These are phyloP conservation scores for Ginglymostoma cirratum DNA, from an alignment of 2,113 vertebrate species.

Conservation along the genomic window DNA sequence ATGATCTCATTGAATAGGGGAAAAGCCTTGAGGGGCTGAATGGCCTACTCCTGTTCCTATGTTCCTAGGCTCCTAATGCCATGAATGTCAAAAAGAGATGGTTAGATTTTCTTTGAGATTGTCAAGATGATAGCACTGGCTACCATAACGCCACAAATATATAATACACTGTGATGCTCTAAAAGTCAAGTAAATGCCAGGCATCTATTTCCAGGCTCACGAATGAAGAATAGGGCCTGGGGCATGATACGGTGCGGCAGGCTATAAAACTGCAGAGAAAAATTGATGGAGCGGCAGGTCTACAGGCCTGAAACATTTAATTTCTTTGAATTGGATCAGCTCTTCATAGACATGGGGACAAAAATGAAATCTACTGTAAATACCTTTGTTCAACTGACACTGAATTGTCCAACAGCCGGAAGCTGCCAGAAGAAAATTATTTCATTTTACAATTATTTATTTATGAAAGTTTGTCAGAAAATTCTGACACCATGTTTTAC, in stretches of 20 bases:
- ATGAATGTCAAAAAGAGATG: too few relatives aligned
- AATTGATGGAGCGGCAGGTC: background rate
- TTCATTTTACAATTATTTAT: constrained; percentile 7
- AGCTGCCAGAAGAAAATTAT: background rate
- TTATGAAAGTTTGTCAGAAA: background rate
- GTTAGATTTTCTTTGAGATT: too few relatives aligned
- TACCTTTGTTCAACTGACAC: background rate
- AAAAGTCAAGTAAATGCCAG: background rate
- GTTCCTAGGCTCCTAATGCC: too few relatives aligned
- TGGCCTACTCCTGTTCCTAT: too few relatives aligned
- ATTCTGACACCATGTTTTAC: background rate
- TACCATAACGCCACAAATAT: background rate
- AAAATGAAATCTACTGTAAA: constrained; percentile 12
- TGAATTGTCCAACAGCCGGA: background rate
- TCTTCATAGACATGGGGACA: background rate
- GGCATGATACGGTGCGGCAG: too few relatives aligned
- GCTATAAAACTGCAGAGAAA: background rate
- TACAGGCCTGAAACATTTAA: background rate
- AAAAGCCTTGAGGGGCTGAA: too few relatives aligned
- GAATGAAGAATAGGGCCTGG: background rate
- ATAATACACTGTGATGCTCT: background rate
- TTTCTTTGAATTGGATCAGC: background rate
- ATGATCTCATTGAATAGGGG: too few relatives aligned
- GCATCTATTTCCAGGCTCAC: background rate
- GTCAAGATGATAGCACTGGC: background rate